Evolutionary conservation across 1,140 invertebrate genomes (phyloP).

Genomic region (Apis laboriosa): DNA sequence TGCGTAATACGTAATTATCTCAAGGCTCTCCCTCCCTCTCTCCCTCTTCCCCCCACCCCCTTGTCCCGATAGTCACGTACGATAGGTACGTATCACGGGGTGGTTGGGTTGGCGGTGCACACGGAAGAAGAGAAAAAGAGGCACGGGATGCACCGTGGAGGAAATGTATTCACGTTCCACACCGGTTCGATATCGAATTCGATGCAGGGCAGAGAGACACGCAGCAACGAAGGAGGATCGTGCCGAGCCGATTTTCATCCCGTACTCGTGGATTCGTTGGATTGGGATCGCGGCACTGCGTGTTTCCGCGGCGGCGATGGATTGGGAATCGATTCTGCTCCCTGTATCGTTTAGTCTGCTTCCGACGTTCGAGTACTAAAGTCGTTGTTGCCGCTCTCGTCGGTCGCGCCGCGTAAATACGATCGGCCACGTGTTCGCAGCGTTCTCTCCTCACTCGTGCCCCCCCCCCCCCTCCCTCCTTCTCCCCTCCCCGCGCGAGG

Average conservation of each 20-base stretch:
- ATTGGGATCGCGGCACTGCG: not conserved
- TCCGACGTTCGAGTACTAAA: not conserved
- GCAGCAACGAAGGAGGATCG: too few relatives aligned
- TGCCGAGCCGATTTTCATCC: not conserved
- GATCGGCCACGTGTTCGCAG: constrained; percentile 41
- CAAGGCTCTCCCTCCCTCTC: too few relatives aligned
- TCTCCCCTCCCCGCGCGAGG: too few relatives aligned
- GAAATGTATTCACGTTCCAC: not conserved
- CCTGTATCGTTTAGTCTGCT: not conserved
- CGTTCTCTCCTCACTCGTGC: not conserved
- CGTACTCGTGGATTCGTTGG: not conserved
- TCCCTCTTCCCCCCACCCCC: not conserved
- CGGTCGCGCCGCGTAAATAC: not conserved
- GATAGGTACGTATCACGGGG: not conserved
- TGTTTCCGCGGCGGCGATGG: not conserved
- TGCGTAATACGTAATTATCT: constrained; percentile 29
- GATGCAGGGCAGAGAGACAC: not conserved
- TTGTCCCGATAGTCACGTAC: not conserved
- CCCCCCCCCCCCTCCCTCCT: too few relatives aligned
- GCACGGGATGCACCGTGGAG: not conserved
- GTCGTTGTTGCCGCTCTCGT: not conserved
- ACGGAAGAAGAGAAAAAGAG: too few relatives aligned
- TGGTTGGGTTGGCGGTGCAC: too few relatives aligned
- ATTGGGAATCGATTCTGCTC: not conserved
- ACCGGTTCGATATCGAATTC: not conserved